Percentiles rank a stretch among this genome's conserved stretches.
Evolutionary conservation across 2,888 invertebrate genomes (phyloP).

Genomic region (Xestobium rufovillosum): DNA sequence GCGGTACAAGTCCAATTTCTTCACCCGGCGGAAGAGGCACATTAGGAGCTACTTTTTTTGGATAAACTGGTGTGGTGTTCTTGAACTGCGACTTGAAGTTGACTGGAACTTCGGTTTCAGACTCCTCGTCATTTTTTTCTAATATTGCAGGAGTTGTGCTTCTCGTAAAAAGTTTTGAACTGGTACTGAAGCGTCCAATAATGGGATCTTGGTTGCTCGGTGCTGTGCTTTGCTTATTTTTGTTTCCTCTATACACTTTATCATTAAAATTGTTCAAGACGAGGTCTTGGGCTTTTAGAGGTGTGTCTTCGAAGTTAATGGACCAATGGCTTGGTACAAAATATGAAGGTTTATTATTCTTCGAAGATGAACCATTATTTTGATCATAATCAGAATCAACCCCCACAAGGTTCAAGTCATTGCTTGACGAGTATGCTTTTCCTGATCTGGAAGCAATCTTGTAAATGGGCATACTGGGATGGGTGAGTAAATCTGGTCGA

Average conservation of each 20-base stretch:
- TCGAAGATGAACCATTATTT: conserved; percentile 42
- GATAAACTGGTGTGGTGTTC: conserved; percentile 21
- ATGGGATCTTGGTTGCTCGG: background rate
- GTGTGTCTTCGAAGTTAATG: conserved; percentile 40
- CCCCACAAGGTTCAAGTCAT: conserved; percentile 40
- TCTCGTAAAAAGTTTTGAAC: too few species aligned
- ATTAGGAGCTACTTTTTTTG: conserved; percentile 7
- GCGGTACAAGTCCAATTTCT: background rate
- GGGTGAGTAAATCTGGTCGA: conserved; percentile 58
- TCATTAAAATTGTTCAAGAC: background rate
- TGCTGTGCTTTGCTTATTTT: background rate
- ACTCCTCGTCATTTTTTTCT: conserved; percentile 4
- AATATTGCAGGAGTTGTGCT: too few species aligned
- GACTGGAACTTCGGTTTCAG: conserved; percentile 5
- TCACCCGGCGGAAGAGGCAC: conserved; percentile 7
- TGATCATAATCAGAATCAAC: conserved; percentile 43
- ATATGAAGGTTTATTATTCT: conserved; percentile 43
- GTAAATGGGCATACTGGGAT: conserved; percentile 41
- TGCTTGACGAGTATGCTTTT: conserved; percentile 4
- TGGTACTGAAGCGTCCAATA: too few species aligned
- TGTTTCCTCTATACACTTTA: background rate
- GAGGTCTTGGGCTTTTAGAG: conserved; percentile 21
- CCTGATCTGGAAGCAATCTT: conserved; percentile 32
- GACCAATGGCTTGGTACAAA: conserved; percentile 52
- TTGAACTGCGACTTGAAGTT: conserved; percentile 20